Evolutionary conservation across 2,113 vertebrate genomes (phyloP), one percentile per base, ranked within the genome.

Genomic region (Agelaius phoeniceus): DNA sequence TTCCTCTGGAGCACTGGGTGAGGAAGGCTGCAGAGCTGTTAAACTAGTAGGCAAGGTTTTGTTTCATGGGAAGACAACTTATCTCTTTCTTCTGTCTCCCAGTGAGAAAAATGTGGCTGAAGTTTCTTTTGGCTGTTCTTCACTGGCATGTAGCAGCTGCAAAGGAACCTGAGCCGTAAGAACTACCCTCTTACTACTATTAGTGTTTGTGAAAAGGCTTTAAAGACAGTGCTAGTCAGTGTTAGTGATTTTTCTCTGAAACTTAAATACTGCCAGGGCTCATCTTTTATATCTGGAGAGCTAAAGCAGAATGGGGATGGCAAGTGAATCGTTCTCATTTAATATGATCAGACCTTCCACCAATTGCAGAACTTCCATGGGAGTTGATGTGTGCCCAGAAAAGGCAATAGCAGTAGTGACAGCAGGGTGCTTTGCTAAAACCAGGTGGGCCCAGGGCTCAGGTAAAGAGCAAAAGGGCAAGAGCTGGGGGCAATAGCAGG

Each of bases 151-250:
- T 84, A 69, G 51, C 90, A 81, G 55, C 90, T 95, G 91, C 82
- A 79, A 82, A 95, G 91, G 85, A 97, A 31, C 82, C 83, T 63
- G 77, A 96, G 41, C 84, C 5, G 96, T 98, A 97, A 98, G 97
- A 96, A 89, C 37, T 46, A 44, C 21, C 9, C 4, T 43, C 23
- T 84, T 87, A 27, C 84, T 88, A 8, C 19, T 75, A n/a, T 11
- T 6, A 39, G 8, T 55, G 23, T 46, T 74, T 31, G 23, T 2
- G 4, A 31, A 73, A 74, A 85, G 33, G 31, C 46, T 94, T 93
- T 74, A 66, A 83, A 77, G 51, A 30, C 13, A 31, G 21, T 39
- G 27, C 6, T 88, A 69, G 58, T 30, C n/a, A 55, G 18, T 51
- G n/a, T 8, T 54, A 46, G 5, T 69, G 16, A 22, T 62, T 90